A percentile compares a stretch with the other conserved stretches of the same genome.
These are phyloP conservation scores for Nesogale talazaci DNA, from an alignment of 2,113 vertebrate species.

Conservation along the genomic window DNA sequence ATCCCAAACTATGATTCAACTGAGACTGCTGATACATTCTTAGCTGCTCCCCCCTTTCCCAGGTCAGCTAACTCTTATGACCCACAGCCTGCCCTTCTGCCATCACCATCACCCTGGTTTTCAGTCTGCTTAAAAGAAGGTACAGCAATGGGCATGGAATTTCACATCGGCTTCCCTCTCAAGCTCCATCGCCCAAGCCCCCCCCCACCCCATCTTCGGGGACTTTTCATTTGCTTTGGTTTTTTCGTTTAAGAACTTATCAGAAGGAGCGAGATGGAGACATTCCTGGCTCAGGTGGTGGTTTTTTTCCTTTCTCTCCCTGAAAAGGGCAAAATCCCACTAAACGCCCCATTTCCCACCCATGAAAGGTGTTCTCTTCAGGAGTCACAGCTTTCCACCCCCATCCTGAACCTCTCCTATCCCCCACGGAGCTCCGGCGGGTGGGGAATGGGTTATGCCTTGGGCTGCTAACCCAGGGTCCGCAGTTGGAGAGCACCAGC, in stretches of 20 bases:
- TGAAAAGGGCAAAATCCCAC: slow-evolving; percentile 4
- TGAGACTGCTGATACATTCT: no score
- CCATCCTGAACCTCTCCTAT: background rate
- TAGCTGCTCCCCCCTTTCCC: background rate
- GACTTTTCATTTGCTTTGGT: no score
- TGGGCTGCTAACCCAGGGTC: no score
- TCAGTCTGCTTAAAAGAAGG: background rate
- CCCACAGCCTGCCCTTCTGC: no score
- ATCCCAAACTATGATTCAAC: background rate
- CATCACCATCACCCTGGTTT: background rate
- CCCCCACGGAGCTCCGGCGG: background rate
- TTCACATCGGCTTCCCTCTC: background rate
- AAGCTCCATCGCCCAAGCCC: background rate
- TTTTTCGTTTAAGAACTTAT: background rate
- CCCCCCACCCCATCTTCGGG: no score
- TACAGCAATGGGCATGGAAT: background rate
- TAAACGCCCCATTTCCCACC: slow-evolving; percentile 51
- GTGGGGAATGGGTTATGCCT: no score
- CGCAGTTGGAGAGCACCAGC: no score
- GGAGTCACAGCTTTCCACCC: background rate
- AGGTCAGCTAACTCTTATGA: no score
- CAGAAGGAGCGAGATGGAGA: background rate
- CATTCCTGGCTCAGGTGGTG: background rate
- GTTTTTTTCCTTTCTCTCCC: background rate
- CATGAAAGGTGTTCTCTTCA: slow-evolving; percentile 32